phyloP scores from a whole-genome alignment of 2,797 vertebrate genomes.

The Huso huso region DNA sequence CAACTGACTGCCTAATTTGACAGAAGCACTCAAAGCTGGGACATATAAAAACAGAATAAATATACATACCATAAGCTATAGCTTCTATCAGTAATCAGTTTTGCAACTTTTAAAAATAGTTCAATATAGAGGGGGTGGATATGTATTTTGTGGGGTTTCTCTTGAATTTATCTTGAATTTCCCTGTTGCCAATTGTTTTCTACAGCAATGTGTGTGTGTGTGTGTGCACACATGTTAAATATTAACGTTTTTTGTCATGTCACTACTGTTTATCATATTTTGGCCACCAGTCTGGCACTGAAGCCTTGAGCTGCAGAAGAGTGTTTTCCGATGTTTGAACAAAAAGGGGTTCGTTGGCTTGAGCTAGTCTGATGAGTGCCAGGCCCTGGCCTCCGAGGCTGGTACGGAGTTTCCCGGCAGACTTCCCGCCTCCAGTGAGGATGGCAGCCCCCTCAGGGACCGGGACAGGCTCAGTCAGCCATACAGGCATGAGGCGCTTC shows the following conservation, averaged over 20 bases:
- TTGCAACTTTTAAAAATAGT: too few species aligned
- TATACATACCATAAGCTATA: too few species aligned
- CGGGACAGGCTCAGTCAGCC: conserved; percentile 41
- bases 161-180: too few species aligned
- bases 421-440: conserved; percentile 59
- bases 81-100: too few species aligned
- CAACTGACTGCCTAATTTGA: too few species aligned
- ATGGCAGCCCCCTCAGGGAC: conserved; percentile 46
- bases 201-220: too few species aligned
- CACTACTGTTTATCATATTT: conserved; percentile 37
- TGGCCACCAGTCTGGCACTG: conserved; percentile 83
- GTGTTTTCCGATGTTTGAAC: conserved; percentile 36
- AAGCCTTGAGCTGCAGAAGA: conserved; percentile 48
- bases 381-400: conserved; percentile 64
- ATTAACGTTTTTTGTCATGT: conserved; percentile 9
- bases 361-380: conserved; percentile 68
- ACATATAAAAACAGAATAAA: too few species aligned
- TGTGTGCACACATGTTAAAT: background rate
- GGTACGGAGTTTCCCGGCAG: conserved; percentile 69
- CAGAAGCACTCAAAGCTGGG: too few species aligned
- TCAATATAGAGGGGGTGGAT: too few species aligned
- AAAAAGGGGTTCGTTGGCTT: conserved; percentile 60
- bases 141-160: too few species aligned
- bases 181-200: too few species aligned
- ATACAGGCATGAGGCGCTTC: conserved; percentile 82